phyloP scores from a whole-genome alignment of 2,113 vertebrate species.

The Chaetops frenatus region DNA sequence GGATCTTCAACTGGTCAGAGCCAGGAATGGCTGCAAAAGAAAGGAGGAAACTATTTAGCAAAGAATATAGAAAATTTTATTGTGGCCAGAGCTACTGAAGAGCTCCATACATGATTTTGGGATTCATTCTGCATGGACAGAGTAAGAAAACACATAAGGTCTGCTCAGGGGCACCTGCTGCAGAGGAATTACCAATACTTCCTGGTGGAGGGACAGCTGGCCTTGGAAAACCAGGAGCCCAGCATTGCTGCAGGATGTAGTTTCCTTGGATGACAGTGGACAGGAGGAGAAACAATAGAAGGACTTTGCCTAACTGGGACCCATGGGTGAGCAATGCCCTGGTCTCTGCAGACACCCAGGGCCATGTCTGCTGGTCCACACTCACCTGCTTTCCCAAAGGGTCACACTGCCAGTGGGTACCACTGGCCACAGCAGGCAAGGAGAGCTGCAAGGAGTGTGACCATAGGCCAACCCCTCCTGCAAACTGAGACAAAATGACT shows the following conservation, averaged over 20 bases:
- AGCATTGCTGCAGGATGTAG: not conserved
- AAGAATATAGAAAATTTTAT: conserved; percentile 58
- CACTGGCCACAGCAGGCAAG: not conserved
- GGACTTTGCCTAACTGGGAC: not conserved
- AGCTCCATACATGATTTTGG: not conserved
- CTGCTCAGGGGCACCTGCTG: not conserved
- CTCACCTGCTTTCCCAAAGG: not conserved
- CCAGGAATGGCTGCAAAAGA: not conserved
- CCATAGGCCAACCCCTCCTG: not conserved
- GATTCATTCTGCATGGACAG: not conserved
- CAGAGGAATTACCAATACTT: not conserved
- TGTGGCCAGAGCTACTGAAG: not conserved
- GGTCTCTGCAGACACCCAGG: not conserved
- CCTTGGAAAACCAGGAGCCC: not conserved
- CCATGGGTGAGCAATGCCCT: not conserved
- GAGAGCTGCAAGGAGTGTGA: not conserved
- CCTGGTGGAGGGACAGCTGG: not conserved
- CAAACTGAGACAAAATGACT: not conserved
- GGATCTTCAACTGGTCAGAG: not conserved
- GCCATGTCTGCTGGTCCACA: not conserved
- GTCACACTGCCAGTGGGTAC: not conserved
- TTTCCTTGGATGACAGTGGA: not conserved
- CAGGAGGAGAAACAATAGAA: not conserved
- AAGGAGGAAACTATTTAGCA: not conserved
- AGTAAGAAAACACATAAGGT: not conserved